phyloP scores from a whole-genome alignment of 2,888 invertebrate species.

The Parasteatoda lunata region DNA sequence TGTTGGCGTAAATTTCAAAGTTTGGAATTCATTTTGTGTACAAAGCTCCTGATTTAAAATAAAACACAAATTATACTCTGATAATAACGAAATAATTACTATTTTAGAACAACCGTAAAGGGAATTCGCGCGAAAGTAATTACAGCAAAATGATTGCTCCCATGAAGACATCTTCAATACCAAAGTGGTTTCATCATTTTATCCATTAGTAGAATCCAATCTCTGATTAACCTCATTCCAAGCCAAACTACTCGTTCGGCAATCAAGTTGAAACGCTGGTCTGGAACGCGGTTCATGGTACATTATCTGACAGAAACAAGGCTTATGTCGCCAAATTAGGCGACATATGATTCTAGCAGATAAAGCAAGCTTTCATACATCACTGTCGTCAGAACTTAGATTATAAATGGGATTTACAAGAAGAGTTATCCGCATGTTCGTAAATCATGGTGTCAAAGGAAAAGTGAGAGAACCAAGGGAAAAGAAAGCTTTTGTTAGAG shows the following conservation, averaged over 20 bases:
- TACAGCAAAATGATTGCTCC: too few species aligned
- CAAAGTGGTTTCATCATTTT: not conserved
- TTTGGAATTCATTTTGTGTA: too few species aligned
- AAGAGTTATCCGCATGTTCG: not conserved
- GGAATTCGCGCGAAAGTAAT: too few species aligned
- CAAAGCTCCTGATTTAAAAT: too few species aligned
- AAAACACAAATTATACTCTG: too few species aligned
- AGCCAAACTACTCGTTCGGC: not conserved
- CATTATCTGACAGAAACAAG: slow-evolving; percentile 28
- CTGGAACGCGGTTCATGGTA: slow-evolving; percentile 16
- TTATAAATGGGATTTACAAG: slow-evolving; percentile 33
- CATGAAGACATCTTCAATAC: too few species aligned
- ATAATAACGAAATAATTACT: too few species aligned
- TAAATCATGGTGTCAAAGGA: slow-evolving; percentile 12
- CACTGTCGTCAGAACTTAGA: slow-evolving; percentile 14
- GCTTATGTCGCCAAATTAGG: slow-evolving; percentile 35
- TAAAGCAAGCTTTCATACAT: slow-evolving; percentile 24
- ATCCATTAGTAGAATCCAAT: not conserved
- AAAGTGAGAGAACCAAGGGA: not conserved
- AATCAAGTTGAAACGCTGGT: slow-evolving; percentile 10
- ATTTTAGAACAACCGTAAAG: too few species aligned
- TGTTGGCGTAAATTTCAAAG: too few species aligned
- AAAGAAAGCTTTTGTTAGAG: slow-evolving; percentile 5
- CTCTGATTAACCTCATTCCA: not conserved
- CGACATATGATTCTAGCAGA: slow-evolving; percentile 18